These are phyloP conservation scores for Sylvilagus bachmani DNA, from an alignment of 2,113 vertebrate species.

Conservation along the genomic window DNA sequence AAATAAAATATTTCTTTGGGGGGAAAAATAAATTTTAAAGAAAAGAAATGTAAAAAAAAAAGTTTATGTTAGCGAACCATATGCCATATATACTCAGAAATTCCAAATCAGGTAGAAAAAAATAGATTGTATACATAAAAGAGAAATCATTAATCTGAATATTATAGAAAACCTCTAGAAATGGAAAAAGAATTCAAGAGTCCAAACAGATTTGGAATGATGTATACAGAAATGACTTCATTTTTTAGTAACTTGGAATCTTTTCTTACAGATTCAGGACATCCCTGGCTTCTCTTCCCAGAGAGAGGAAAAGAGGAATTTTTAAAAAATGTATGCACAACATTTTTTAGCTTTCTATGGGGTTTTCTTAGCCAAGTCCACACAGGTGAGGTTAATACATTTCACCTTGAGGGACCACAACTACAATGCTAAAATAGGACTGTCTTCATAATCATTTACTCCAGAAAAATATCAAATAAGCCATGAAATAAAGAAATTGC, in stretches of 20 bases:
- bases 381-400: neutral
- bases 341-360: constrained; percentile 3
- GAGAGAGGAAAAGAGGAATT: neutral
- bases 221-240: neutral
- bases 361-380: neutral
- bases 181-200: neutral
- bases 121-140: neutral
- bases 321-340: neutral
- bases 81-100: neutral
- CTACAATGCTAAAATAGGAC: neutral
- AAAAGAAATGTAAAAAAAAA: no score
- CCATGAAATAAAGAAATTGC: constrained; percentile 5
- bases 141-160: neutral
- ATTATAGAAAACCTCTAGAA: neutral
- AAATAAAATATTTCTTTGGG: no score
- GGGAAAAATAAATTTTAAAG: no score
- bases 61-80: neutral
- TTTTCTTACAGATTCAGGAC: neutral
- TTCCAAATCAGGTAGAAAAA: neutral
- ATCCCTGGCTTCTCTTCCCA: neutral
- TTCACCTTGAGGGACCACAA: constrained; percentile 1
- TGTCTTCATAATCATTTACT: constrained; percentile 23
- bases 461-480: neutral
- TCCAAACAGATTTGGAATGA: neutral
- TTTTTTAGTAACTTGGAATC: constrained; percentile 37